Evolutionary conservation across 1,140 invertebrate species (phyloP).

Genomic region (Meloidogyne chitwoodi): DNA sequence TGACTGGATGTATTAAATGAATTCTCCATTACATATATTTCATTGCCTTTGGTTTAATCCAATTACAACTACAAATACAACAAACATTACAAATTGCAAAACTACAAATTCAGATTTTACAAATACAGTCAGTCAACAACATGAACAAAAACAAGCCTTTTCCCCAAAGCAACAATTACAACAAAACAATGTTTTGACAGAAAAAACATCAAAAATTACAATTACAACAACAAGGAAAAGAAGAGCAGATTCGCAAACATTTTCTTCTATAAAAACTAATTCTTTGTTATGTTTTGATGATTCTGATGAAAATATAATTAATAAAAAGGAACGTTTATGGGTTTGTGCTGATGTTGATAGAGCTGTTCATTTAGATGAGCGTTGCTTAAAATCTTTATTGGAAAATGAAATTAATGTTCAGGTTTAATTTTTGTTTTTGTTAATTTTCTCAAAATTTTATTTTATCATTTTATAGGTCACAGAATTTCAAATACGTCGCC

Average conservation of each 20-base stretch:
- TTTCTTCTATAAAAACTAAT: no score
- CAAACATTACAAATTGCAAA: background rate
- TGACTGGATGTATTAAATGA: no score
- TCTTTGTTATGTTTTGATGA: background rate
- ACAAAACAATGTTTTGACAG: background rate
- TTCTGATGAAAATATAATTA: conserved; percentile 12
- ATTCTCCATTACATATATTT: background rate
- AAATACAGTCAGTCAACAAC: no score
- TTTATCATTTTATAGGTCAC: background rate
- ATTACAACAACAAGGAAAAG: background rate
- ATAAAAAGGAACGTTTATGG: conserved; percentile 14
- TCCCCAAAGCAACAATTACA: background rate
- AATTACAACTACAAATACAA: no score
- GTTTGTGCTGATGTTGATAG: conserved; percentile 30
- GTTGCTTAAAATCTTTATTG: conserved; percentile 15
- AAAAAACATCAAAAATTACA: background rate
- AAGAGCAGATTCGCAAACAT: no score
- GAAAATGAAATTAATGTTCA: conserved; percentile 15
- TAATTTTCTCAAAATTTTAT: background rate
- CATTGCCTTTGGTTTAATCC: background rate
- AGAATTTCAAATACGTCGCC: conserved; percentile 4
- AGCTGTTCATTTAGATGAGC: conserved; percentile 26
- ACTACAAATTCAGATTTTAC: no score
- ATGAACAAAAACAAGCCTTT: background rate
- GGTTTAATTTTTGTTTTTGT: background rate